Evolutionary conservation across 2,888 invertebrate species (phyloP).

Genomic region (Stenichneumon culpator): DNA sequence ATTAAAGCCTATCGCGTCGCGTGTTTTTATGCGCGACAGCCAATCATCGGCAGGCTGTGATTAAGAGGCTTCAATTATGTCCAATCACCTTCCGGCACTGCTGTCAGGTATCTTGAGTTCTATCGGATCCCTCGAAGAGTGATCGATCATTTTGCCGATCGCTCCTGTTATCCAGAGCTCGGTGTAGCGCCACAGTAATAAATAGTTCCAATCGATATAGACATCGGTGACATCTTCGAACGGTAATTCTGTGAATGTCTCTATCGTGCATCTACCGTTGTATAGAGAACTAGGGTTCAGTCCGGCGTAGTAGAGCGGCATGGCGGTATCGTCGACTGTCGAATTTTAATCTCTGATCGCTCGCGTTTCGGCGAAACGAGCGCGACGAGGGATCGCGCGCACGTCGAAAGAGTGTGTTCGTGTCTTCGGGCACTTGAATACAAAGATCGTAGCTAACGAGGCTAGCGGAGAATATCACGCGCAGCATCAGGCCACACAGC

Average conservation of each 20-base stretch:
- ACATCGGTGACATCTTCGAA: slow-evolving; percentile 75
- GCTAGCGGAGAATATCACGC: slow-evolving; percentile 28
- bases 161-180: slow-evolving; percentile 77
- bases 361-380: neutral
- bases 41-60: neutral
- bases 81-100: slow-evolving; percentile 69
- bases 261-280: slow-evolving; percentile 44
- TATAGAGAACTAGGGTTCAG: slow-evolving; percentile 60
- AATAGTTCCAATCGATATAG: slow-evolving; percentile 82
- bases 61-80: neutral
- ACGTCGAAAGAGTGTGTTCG: neutral
- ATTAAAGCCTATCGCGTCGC: neutral
- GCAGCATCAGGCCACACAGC: slow-evolving; percentile 49
- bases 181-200: slow-evolving; percentile 78
- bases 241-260: slow-evolving; percentile 69
- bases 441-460: neutral
- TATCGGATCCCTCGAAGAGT: slow-evolving; percentile 38
- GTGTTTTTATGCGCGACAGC: neutral
- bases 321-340: neutral
- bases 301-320: slow-evolving; percentile 63
- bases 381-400: neutral
- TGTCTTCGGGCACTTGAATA: neutral
- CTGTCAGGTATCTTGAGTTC: slow-evolving; percentile 76
- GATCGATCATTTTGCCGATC: slow-evolving; percentile 46
- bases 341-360: neutral